phyloP scores from a whole-genome alignment of 2,113 vertebrate genomes.

The Brachyhypopomus occidentalis region DNA sequence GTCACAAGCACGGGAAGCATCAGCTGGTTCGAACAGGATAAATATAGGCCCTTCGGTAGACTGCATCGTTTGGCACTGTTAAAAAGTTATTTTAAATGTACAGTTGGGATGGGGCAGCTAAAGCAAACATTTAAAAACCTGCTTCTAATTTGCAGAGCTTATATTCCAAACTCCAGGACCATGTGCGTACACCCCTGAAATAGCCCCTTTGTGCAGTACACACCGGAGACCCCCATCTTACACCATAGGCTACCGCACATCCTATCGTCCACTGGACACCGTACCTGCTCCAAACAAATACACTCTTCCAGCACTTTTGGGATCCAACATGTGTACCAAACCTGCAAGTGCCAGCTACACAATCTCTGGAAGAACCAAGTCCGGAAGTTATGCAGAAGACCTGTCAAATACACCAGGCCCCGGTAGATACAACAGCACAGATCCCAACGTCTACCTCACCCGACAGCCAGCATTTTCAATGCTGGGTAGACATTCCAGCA shows the following conservation, averaged over 20 bases:
- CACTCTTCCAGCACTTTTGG: conserved; percentile 79
- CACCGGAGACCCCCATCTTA: conserved; percentile 77
- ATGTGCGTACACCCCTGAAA: conserved; percentile 82
- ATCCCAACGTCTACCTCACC: conserved; percentile 75
- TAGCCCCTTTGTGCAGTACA: conserved; percentile 64
- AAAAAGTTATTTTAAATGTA: neutral
- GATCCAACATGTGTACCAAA: conserved; percentile 74
- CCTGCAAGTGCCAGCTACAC: conserved; percentile 79
- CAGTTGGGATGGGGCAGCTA: neutral
- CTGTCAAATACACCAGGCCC: conserved; percentile 78
- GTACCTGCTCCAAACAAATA: conserved; percentile 83
- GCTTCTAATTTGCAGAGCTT: conserved; percentile 49
- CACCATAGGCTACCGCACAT: conserved; percentile 78
- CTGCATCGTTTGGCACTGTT: neutral
- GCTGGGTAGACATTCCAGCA: conserved; percentile 69
- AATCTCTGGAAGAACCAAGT: conserved; percentile 64
- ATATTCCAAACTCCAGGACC: conserved; percentile 78
- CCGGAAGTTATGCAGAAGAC: conserved; percentile 71
- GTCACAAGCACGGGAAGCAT: conserved; percentile 18
- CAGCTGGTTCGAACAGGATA: neutral
- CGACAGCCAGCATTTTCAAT: conserved; percentile 81
- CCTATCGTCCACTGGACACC: conserved; percentile 65
- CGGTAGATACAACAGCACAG: conserved; percentile 76
- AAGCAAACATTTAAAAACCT: neutral
- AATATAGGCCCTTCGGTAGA: neutral